Percentiles rank a stretch among this genome's conserved stretches.
phyloP scores from a whole-genome alignment of 2,113 vertebrate genomes.

The Brachypodius melanocephalos region DNA sequence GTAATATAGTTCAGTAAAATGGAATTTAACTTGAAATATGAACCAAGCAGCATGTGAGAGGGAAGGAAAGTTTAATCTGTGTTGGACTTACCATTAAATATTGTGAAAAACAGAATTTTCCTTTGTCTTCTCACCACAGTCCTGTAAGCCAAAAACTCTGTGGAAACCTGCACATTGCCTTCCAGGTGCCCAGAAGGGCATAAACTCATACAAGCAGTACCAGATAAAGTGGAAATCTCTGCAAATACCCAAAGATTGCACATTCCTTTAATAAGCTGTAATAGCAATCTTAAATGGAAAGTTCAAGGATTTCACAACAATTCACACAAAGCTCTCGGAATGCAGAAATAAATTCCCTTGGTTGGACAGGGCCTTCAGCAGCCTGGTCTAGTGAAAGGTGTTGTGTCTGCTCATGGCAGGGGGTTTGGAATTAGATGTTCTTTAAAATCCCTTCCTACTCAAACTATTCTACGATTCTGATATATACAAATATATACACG shows the following conservation, averaged over 20 bases:
- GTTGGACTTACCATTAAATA: not conserved
- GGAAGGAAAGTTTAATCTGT: not conserved
- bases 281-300: not conserved
- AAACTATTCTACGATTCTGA: not conserved
- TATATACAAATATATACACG: not conserved
- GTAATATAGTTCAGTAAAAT: not conserved
- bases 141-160: not conserved
- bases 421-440: not conserved
- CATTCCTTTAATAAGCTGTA: not conserved
- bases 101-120: not conserved
- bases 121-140: not conserved
- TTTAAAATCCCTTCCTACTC: not conserved
- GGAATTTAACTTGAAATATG: constrained; percentile 6
- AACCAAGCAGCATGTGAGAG: not conserved
- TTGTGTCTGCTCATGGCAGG: not conserved
- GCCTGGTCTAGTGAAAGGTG: not conserved
- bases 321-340: not conserved
- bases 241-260: not conserved
- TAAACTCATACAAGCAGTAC: not conserved
- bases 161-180: not conserved
- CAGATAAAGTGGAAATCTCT: not conserved
- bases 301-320: not conserved
- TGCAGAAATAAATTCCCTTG: not conserved
- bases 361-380: not conserved
- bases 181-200: not conserved